Evolutionary conservation across 2,113 vertebrate species (phyloP), one percentile per base, ranked within the genome.

Genomic region (Myrmecophaga tridactyla): DNA sequence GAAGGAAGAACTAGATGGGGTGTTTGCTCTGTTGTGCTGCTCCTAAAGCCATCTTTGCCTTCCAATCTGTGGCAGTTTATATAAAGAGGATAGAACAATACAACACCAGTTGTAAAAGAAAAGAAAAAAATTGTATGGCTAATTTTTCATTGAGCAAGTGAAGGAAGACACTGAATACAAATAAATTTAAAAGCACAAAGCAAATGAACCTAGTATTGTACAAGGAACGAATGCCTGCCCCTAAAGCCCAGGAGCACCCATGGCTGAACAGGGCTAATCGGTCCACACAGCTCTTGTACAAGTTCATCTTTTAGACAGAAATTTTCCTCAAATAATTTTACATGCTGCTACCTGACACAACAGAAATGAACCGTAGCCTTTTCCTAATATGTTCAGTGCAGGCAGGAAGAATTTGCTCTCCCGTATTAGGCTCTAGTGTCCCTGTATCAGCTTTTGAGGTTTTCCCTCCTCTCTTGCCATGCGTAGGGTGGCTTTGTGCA

Each of bases 251-350:
- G 56, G 65, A 56, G 63, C 12, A 25, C 29, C 81, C 4, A 69
- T 14, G 51, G 63, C 25, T 48, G 3, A 0, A n/a, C 0, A 0
- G 41, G 31, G 39, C 58, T 0, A 1, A 48, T 2, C 6, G 58
- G 58, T 1, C 27, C 27, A 3, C 10, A 2, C 0, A 18, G 25
- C 34, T 11, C 56, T n/a, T 41, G 29, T 9, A 67, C 6, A 21
- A 29, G n/a, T n/a, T 85, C 48, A 23, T 51, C 34, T 87, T 63
- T 62, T 27, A 76, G 58, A 29, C 14, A 13, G 15, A 31, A 46
- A 15, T n/a, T 53, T 72, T 58, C 86, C 46, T 83, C 46, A 65
- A 20, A 63, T 53, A 72, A 27, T 23, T 53, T 63, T n/a, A 17
- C 15, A 1, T 1, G 70, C 29, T 10, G 18, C 70, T 25, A 70